Evolutionary conservation across 2,113 vertebrate species (phyloP), one percentile per base, ranked within the genome.

Genomic region (Macquaria australasica): DNA sequence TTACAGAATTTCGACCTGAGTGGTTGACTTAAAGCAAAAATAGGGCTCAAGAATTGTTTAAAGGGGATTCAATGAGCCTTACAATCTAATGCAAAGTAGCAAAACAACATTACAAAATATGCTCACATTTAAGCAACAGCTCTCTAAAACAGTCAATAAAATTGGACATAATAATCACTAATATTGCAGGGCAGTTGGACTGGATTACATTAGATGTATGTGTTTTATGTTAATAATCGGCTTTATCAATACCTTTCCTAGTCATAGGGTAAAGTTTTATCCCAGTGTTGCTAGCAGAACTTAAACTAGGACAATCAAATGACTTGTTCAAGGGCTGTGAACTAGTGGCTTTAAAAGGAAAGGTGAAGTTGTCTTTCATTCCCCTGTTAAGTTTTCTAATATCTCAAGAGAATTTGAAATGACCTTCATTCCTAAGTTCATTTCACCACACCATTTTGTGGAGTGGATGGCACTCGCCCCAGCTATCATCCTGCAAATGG

Each of bases 401-500:
- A 28, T 78, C 25, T 84, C 4, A 39, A 28, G 9, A 37, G 53
- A 64, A 76, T 71, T 64, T 6, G 1, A 79, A 80, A 70, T 60
- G 58, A 73, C 77, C 73, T 69, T 69, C 55, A 80, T 74, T 18
- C 20, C 10, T 55, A 25, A 28, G 23, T 67, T 62, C 25, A 80
- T 87, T 45, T 78, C 77, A 45, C 15, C 51, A 39, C 51, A 34
- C 16, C n/a, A 76, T 48, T 64, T 28, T 77, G 71, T 58, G n/a
- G 53, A 77, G 66, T 28, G 79, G 25, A 88, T 53, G 58, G 53
- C 63, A 82, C 68, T 3, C 76, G 67, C 73, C 75, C 58, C 63
- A 3, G 28, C 3, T 18, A 62, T 77, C 45, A 60, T 50, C 64
- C 85, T 85, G 75, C 64, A 87, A 85, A 86, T 87, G 85, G 75